These are phyloP conservation scores for Micoletzkya japonica DNA, from an alignment of 2,888 invertebrate species.

Conservation along the genomic window DNA sequence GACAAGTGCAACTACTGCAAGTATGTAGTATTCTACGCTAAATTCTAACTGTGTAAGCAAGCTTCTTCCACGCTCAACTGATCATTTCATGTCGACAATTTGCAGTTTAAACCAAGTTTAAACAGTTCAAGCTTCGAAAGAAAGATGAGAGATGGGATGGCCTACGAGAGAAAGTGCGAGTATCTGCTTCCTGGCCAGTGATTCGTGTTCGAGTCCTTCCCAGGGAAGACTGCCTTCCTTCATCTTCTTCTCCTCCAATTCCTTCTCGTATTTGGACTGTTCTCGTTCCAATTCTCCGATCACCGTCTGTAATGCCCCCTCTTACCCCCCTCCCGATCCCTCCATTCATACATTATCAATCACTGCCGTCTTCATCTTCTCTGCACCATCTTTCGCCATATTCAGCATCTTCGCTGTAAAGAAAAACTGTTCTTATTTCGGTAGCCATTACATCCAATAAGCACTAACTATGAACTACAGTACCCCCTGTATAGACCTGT, in stretches of 20 bases:
- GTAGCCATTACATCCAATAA: too few relatives aligned
- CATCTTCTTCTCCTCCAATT: conserved; percentile 71
- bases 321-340: conserved; percentile 40
- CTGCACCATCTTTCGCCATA: conserved; percentile 48
- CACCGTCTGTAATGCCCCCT: conserved; percentile 77
- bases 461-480: too few relatives aligned
- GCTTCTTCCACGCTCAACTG: too few relatives aligned
- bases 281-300: conserved; percentile 95
- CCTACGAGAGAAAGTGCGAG: conserved; percentile 85
- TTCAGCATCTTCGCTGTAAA: conserved; percentile 35
- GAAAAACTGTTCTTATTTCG: too few relatives aligned
- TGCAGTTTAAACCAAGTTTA: too few relatives aligned
- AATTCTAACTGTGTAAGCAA: too few relatives aligned
- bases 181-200: conserved; percentile 90
- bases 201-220: conserved; percentile 92
- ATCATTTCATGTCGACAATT: too few relatives aligned
- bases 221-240: conserved; percentile 77
- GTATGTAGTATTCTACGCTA: too few relatives aligned
- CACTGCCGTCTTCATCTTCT: conserved; percentile 38
- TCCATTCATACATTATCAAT: conserved; percentile 43
- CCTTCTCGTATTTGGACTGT: conserved; percentile 91
- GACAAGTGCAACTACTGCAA: neutral
- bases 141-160: neutral
- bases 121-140: too few relatives aligned
- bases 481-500: too few relatives aligned